phyloP scores from a whole-genome alignment of 2,113 vertebrate genomes.

The Oxyruncus cristatus region DNA sequence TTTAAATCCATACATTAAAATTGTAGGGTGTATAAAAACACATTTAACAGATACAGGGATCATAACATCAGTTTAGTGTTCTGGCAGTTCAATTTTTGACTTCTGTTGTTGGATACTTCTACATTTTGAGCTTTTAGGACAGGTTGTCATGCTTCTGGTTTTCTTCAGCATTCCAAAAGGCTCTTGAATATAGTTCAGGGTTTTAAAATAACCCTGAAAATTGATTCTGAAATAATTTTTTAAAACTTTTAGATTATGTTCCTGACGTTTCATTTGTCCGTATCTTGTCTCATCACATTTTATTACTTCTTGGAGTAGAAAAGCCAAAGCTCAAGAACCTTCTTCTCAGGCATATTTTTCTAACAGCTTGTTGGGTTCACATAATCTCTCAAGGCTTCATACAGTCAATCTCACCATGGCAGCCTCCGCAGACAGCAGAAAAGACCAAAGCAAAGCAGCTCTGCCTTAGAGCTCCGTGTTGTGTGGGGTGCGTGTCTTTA shows the following conservation, averaged over 20 bases:
- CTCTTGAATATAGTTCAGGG: background rate
- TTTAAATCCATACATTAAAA: background rate
- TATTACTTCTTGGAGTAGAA: background rate
- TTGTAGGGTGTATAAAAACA: background rate
- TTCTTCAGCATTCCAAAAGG: background rate
- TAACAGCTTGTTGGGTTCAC: background rate
- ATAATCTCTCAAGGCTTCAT: background rate
- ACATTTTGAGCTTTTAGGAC: background rate
- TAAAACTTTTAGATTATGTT: background rate
- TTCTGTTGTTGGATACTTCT: background rate
- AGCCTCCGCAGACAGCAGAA: background rate
- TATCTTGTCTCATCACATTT: background rate
- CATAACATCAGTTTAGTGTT: background rate
- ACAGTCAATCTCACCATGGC: background rate
- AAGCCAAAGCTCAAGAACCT: background rate
- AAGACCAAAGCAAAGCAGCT: background rate
- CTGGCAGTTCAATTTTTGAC: background rate
- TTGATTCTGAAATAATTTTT: background rate
- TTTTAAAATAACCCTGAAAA: background rate
- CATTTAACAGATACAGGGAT: background rate
- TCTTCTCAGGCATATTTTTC: background rate
- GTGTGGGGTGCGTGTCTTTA: background rate
- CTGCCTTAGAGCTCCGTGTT: rapidly evolving
- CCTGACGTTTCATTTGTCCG: background rate
- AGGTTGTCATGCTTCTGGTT: background rate